Percentiles rank a stretch among this genome's conserved stretches.
Evolutionary conservation across 2,888 invertebrate genomes (phyloP).

Genomic region (Coronaproctus castanopsis): DNA sequence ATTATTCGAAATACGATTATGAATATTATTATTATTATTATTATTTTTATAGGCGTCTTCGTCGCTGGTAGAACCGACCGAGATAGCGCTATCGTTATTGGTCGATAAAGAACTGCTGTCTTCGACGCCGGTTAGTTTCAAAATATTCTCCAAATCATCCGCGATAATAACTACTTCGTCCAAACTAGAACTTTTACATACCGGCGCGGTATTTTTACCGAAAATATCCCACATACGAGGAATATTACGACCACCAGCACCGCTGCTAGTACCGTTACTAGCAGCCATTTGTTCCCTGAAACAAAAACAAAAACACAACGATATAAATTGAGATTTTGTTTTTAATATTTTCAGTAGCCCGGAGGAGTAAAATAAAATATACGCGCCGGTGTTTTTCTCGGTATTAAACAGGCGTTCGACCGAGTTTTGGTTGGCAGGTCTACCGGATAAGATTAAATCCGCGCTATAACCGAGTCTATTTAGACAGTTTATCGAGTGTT

Average conservation of each 20-base stretch:
- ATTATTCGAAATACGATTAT: constrained; percentile 8
- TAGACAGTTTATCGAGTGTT: too few species aligned
- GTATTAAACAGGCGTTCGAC: too few species aligned
- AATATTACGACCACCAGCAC: constrained; percentile 50
- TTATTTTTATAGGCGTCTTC: constrained; percentile 26
- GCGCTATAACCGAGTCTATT: too few species aligned
- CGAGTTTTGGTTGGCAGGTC: too few species aligned
- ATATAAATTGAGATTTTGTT: too few species aligned
- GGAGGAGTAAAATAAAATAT: too few species aligned
- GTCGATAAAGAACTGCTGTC: constrained; percentile 24
- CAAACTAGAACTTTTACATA: too few species aligned
- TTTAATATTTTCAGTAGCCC: too few species aligned
- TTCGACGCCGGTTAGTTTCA: constrained; percentile 26
- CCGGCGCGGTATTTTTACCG: constrained; percentile 25
- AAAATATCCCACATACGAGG: constrained; percentile 56
- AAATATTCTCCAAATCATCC: constrained; percentile 2
- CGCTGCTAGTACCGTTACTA: too few species aligned
- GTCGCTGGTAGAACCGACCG: constrained; percentile 28
- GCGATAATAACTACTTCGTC: constrained; percentile 14
- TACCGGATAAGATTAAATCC: too few species aligned
- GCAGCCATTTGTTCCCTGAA: too few species aligned
- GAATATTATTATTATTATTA: too few species aligned
- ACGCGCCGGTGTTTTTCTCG: background rate
- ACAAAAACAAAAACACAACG: background rate
- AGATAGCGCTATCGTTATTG: constrained; percentile 28